Base-by-base conservation (phyloP, 2,888 invertebrate genomes). In the Ligdia adustata region DNA sequence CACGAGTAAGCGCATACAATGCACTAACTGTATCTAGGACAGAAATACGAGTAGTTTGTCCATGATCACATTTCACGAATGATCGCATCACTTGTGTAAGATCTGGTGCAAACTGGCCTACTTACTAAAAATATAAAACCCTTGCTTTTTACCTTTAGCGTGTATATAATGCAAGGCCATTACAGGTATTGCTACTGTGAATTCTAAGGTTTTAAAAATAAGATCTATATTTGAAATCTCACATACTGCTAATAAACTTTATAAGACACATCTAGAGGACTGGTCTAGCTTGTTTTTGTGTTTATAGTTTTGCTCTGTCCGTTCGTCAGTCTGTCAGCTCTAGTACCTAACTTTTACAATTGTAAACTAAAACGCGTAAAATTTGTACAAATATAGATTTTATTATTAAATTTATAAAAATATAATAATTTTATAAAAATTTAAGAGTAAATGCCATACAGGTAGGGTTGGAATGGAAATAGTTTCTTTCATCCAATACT, bases 101-200 rank as follows among this genome's bases (percentile, higher is more conserved):
- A 58, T 66, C 63, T 69, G 68, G 70, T 71, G 70, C 69, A 69
- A 66, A 68, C 62, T 71, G 70, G 51, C 76, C 75, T 69, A 75
- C 62, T 61, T 74, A 57, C 63, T 72, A 69, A 62, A 72, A 66
- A 72, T 77, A 75, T 64, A 67, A 54, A 67, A 60, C 49, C 54
- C 58, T 62, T 43, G 38, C 37, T 13, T 26, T n/a, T n/a, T 29
- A 47, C 26, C 22, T 37, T 34, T 57, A 48, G 26, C 51, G 45
- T 51, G 44, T 45, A 53, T 45, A 42, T 29, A 52, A 53, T 54
- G 7, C 34, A 14, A 28, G 18, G 29, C 2, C 28, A 32, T 3
- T 6, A 7, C 27, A 34, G 28, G 11, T 9, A 12, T 14, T 22
- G 22, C 4, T 16, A 47, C 47, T 50, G 11, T 58, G 27, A 39